phyloP scores from a whole-genome alignment of 2,888 invertebrate genomes.

The Orchestes rusci region DNA sequence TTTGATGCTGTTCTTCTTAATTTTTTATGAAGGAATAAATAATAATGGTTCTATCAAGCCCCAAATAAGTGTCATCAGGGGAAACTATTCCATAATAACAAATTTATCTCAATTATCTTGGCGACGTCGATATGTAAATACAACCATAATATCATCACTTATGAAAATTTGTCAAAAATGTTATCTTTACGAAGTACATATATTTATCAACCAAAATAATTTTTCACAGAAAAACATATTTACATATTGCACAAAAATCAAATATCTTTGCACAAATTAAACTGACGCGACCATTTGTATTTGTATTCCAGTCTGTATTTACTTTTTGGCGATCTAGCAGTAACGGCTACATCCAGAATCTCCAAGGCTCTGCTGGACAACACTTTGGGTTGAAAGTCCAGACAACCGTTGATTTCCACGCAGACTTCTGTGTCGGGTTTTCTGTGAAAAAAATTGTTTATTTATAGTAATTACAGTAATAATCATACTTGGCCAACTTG shows the following conservation, averaged over 20 bases:
- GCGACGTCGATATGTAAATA: too few relatives aligned
- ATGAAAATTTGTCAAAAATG: too few relatives aligned
- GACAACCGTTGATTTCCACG: constrained; percentile 35
- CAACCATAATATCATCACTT: too few relatives aligned
- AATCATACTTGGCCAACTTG: constrained; percentile 46
- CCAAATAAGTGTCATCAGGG: too few relatives aligned
- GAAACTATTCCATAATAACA: too few relatives aligned
- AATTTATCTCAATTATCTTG: too few relatives aligned
- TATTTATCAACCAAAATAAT: constrained; percentile 2
- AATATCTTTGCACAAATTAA: constrained; percentile 3
- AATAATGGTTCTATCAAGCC: too few relatives aligned
- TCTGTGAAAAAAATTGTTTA: constrained; percentile 23
- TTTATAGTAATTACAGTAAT: not conserved
- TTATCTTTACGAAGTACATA: too few relatives aligned
- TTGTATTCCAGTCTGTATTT: constrained; percentile 38
- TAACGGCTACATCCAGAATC: constrained; percentile 38
- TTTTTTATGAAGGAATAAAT: too few relatives aligned
- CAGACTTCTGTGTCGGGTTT: constrained; percentile 34
- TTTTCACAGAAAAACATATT: constrained; percentile 1
- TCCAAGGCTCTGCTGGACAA: constrained; percentile 35
- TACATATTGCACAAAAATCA: not conserved
- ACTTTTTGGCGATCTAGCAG: constrained; percentile 35
- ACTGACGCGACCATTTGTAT: constrained; percentile 30
- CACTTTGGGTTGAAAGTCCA: constrained; percentile 39
- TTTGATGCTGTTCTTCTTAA: too few relatives aligned